phyloP scores from a whole-genome alignment of 64 coral and sea anemone genomes.

The Montipora sp. region DNA sequence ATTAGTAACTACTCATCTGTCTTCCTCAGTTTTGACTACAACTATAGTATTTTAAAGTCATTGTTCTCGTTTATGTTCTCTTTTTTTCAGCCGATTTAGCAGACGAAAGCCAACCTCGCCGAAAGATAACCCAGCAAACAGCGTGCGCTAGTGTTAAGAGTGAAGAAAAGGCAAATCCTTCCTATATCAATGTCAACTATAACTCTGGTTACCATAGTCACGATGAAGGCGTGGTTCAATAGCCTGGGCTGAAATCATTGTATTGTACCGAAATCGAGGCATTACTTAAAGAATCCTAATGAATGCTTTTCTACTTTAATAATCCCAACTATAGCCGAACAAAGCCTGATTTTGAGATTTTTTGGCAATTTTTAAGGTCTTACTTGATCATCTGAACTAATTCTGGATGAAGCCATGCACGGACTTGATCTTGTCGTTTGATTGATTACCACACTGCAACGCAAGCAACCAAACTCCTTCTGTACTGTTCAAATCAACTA shows the following conservation, averaged over 20 bases:
- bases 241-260: not conserved
- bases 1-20: too few species aligned
- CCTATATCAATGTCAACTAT: not conserved
- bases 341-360: too few species aligned
- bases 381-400: too few species aligned
- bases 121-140: constrained; percentile 10
- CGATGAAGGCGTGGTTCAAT: not conserved
- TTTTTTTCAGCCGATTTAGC: not conserved
- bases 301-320: not conserved
- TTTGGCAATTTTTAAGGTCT: too few species aligned
- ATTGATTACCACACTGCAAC: too few species aligned
- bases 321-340: too few species aligned
- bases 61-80: not conserved
- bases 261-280: not conserved
- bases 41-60: not conserved
- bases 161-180: not conserved
- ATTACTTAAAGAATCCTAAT: not conserved
- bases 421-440: too few species aligned
- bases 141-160: not conserved
- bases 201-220: constrained; percentile 2
- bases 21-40: not conserved
- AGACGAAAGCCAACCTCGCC: not conserved
- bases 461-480: too few species aligned
- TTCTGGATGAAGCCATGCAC: too few species aligned
- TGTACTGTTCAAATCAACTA: too few species aligned